A percentile compares a stretch with the other conserved stretches of the same genome.
Evolutionary conservation across 2,888 invertebrate species (phyloP).

Genomic region (Nemotelus nigrinus): DNA sequence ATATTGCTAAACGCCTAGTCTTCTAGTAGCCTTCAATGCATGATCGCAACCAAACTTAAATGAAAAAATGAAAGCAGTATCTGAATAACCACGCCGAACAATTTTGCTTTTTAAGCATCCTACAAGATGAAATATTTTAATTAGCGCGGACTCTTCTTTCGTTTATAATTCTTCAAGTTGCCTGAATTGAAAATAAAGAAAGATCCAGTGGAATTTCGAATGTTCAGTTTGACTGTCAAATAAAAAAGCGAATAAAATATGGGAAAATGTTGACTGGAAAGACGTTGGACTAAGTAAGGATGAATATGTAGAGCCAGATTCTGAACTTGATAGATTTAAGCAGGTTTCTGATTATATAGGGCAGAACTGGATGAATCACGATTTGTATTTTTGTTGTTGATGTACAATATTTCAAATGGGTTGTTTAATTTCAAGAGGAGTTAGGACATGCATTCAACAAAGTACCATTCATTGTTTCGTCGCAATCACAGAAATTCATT

Average conservation of each 20-base stretch:
- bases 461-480: too few relatives aligned
- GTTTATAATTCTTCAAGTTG: constrained; percentile 53
- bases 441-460: too few relatives aligned
- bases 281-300: neutral
- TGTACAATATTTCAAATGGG: too few relatives aligned
- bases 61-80: too few relatives aligned
- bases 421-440: too few relatives aligned
- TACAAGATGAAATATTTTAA: constrained; percentile 61
- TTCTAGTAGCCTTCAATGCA: constrained; percentile 10
- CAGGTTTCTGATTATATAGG: too few relatives aligned
- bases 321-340: too few relatives aligned
- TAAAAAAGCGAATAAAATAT: neutral
- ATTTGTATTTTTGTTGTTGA: too few relatives aligned
- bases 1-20: constrained; percentile 35
- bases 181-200: neutral
- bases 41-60: neutral
- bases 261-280: neutral
- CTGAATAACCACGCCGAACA: neutral
- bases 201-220: neutral
- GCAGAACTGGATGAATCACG: too few relatives aligned
- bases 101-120: constrained; percentile 30
- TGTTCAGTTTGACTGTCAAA: neutral
- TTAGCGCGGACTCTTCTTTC: constrained; percentile 65
- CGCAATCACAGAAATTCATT: too few relatives aligned
- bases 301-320: too few relatives aligned